Evolutionary conservation across 2,888 invertebrate species (phyloP).

Genomic region (Sesamia inferens): DNA sequence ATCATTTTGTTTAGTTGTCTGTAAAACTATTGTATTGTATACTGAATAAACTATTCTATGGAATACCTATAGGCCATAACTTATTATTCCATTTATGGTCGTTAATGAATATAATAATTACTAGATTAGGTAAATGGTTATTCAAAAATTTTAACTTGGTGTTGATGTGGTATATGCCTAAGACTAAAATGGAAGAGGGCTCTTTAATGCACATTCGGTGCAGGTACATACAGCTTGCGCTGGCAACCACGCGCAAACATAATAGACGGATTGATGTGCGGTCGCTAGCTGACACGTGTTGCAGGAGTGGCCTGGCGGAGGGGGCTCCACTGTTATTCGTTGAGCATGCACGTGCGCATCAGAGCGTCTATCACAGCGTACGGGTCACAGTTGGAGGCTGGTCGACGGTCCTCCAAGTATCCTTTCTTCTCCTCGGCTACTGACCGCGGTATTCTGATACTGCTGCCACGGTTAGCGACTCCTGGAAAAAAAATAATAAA

Average conservation of each 20-base stretch:
- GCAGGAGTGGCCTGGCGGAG: constrained; percentile 59
- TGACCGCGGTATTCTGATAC: constrained; percentile 97
- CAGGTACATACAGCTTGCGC: constrained; percentile 54
- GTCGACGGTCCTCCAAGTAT: constrained; percentile 98
- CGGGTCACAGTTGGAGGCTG: constrained; percentile 98
- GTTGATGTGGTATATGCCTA: constrained; percentile 36
- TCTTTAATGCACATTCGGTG: constrained; percentile 58
- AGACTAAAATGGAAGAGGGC: constrained; percentile 54
- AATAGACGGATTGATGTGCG: constrained; percentile 52
- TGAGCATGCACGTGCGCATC: constrained; percentile 95
- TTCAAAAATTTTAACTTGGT: constrained; percentile 54
- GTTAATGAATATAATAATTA: constrained; percentile 39
- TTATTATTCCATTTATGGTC: constrained; percentile 32
- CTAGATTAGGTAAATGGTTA: constrained; percentile 45
- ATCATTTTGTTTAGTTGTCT: constrained; percentile 45
- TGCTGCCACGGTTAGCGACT: constrained; percentile 98
- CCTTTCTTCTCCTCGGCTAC: constrained; percentile 97
- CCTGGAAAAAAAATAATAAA: constrained; percentile 85
- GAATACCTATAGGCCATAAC: constrained; percentile 52
- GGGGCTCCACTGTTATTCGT: constrained; percentile 88
- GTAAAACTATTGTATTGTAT: constrained; percentile 46
- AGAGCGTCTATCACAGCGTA: constrained; percentile 96
- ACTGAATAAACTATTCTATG: constrained; percentile 21
- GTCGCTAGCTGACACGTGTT: constrained; percentile 73
- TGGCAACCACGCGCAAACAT: constrained; percentile 57